A percentile compares a stretch with the other conserved stretches of the same genome.
Evolutionary conservation across 2,888 invertebrate genomes (phyloP).

Genomic region (Nebria salina): DNA sequence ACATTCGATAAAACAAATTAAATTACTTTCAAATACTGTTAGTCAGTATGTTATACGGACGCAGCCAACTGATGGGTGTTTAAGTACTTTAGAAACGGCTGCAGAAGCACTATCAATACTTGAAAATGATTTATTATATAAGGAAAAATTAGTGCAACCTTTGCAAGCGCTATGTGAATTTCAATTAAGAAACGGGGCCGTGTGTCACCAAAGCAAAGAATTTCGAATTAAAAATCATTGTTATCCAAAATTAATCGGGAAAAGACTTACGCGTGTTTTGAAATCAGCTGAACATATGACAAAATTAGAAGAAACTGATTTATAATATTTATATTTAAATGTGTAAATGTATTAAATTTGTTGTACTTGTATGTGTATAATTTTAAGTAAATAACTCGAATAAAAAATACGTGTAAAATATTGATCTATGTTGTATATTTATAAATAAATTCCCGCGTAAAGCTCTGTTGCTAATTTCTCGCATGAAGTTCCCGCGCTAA

Average conservation of each 20-base stretch:
- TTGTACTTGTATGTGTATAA: no score
- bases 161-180: constrained; percentile 84
- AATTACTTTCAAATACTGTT: constrained; percentile 74
- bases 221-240: constrained; percentile 81
- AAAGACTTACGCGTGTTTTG: constrained; percentile 73
- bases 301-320: constrained; percentile 30
- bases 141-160: constrained; percentile 77
- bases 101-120: constrained; percentile 81
- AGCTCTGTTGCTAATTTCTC: no score
- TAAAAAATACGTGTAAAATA: no score
- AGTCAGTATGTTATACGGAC: constrained; percentile 94
- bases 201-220: constrained; percentile 93
- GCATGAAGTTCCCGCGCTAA: no score
- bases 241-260: constrained; percentile 84
- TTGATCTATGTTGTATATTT: no score
- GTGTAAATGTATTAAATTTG: no score
- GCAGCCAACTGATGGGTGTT: constrained; percentile 90
- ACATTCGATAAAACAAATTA: constrained; percentile 81
- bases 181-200: constrained; percentile 91
- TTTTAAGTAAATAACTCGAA: no score
- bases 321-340: constrained; percentile 19
- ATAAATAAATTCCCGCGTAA: no score
- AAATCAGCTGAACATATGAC: constrained; percentile 56
- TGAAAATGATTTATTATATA: constrained; percentile 75
- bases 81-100: constrained; percentile 90